Evolutionary conservation across 2,888 invertebrate genomes (phyloP).

Genomic region (Catocala sponsa): DNA sequence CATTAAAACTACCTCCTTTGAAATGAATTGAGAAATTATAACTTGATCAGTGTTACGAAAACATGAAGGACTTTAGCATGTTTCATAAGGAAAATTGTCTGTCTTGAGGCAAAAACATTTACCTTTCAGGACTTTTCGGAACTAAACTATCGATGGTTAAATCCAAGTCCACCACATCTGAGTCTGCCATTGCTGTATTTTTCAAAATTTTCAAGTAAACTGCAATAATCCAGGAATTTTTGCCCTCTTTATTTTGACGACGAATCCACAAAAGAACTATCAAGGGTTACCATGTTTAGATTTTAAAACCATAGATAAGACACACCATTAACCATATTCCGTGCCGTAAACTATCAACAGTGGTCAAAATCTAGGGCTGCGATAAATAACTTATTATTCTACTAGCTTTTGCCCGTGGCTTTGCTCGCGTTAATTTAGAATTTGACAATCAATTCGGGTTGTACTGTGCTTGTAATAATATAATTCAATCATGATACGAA

Average conservation of each 20-base stretch:
- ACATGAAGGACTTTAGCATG: slow-evolving; percentile 31
- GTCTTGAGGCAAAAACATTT: slow-evolving; percentile 33
- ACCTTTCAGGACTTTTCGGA: slow-evolving; percentile 86
- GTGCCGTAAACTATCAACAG: not conserved
- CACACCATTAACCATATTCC: too few relatives aligned
- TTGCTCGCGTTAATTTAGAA: too few relatives aligned
- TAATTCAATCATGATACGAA: too few relatives aligned
- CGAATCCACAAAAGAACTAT: slow-evolving; percentile 72
- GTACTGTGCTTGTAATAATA: too few relatives aligned
- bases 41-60: slow-evolving; percentile 7
- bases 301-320: slow-evolving; percentile 1
- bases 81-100: slow-evolving; percentile 12
- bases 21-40: not conserved
- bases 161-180: slow-evolving; percentile 80
- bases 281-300: slow-evolving; percentile 18
- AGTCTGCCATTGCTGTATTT: slow-evolving; percentile 77
- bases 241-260: slow-evolving; percentile 72
- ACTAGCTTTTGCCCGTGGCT: too few relatives aligned
- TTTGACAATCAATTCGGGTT: too few relatives aligned
- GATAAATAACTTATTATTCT: too few relatives aligned
- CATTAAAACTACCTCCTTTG: not conserved
- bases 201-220: slow-evolving; percentile 52
- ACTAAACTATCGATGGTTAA: slow-evolving; percentile 83
- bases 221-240: slow-evolving; percentile 57
- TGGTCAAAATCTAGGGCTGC: too few relatives aligned